Conservation (phyloP, 2,888 invertebrate genomes). For the Eurytoma californica region DNA sequence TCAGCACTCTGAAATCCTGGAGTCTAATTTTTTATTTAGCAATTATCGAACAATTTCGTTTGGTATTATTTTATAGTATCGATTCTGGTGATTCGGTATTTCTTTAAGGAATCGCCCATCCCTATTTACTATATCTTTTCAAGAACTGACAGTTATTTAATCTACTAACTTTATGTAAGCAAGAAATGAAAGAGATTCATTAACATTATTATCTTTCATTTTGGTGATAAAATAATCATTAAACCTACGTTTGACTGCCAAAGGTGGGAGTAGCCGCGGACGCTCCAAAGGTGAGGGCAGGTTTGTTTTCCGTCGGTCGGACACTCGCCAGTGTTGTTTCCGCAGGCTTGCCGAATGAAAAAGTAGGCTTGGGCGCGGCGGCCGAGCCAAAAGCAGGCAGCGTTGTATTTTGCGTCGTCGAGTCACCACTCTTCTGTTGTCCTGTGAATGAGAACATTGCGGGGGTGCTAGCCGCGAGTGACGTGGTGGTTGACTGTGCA, state of each 20-base stretch:
- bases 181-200: no score
- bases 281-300: conserved; percentile 51
- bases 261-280: conserved; percentile 30
- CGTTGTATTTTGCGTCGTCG: conserved; percentile 1
- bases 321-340: neutral
- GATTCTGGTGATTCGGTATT: no score
- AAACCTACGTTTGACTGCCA: conserved; percentile 36
- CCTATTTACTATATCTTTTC: no score
- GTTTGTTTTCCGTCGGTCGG: conserved; percentile 37
- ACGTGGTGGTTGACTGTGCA: conserved; percentile 34
- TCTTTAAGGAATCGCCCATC: no score
- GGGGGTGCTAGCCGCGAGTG: conserved; percentile 23
- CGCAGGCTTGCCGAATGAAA: conserved; percentile 37
- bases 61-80: no score
- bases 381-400: conserved; percentile 52
- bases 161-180: no score
- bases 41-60: no score
- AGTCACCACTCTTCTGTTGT: conserved; percentile 28
- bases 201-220: no score
- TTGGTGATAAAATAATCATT: no score
- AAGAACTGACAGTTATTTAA: no score
- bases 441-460: conserved; percentile 33
- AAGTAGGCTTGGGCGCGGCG: conserved; percentile 35
- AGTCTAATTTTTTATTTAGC: no score
- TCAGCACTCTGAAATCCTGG: no score